phyloP scores from a whole-genome alignment of 1,140 invertebrate genomes.

The Hylyphantes graminicola region DNA sequence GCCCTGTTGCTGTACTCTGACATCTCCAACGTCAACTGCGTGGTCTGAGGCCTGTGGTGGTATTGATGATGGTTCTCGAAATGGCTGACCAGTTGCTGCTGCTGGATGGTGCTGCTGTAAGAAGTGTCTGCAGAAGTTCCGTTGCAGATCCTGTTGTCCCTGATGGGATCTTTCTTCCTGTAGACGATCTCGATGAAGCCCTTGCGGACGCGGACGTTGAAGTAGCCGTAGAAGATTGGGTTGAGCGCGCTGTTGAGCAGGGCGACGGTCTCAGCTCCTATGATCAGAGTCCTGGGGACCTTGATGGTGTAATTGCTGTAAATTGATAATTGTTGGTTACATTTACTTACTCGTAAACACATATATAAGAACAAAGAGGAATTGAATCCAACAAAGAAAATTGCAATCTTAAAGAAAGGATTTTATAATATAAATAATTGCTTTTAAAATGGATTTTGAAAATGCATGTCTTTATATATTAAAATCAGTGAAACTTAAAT shows the following conservation, averaged over 20 bases:
- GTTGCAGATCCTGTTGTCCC: slow-evolving; percentile 41
- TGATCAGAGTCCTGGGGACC: slow-evolving; percentile 66
- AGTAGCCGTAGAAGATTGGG: slow-evolving; percentile 69
- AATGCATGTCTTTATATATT: too few relatives aligned
- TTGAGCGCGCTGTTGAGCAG: slow-evolving; percentile 69
- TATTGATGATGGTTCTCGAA: not conserved
- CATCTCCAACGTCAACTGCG: slow-evolving; percentile 43
- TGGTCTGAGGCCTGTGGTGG: slow-evolving; percentile 4
- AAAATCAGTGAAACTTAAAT: too few relatives aligned
- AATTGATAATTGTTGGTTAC: not conserved
- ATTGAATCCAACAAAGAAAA: too few relatives aligned
- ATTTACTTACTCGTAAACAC: too few relatives aligned
- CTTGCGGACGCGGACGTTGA: slow-evolving; percentile 66
- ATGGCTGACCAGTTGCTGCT: not conserved
- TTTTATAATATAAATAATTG: too few relatives aligned
- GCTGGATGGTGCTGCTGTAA: slow-evolving; percentile 52
- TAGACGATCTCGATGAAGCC: slow-evolving; percentile 60
- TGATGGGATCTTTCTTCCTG: slow-evolving; percentile 47
- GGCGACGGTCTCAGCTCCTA: slow-evolving; percentile 68
- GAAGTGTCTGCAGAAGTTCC: slow-evolving; percentile 45
- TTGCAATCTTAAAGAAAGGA: too few relatives aligned
- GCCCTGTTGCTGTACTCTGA: slow-evolving; percentile 31
- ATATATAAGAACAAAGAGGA: too few relatives aligned
- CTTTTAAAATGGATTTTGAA: too few relatives aligned
- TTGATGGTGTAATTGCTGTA: slow-evolving; percentile 68